Evolutionary conservation across 2,113 vertebrate species (phyloP), one percentile per base, ranked within the genome.

Genomic region (Coreoperca whiteheadi): DNA sequence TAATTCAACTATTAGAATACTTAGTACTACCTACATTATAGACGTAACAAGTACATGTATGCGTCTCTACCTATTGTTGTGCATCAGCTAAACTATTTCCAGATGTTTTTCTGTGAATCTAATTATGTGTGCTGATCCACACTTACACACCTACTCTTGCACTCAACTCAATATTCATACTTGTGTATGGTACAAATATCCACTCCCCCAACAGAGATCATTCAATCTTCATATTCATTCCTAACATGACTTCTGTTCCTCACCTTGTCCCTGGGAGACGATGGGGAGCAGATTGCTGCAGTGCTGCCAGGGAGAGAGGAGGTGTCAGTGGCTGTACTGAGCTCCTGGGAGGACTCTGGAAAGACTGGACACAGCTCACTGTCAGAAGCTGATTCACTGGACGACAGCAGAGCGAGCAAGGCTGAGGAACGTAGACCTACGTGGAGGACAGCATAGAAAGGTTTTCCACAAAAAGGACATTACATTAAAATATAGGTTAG

Each of bases 401-500:
- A 95, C 37, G 96, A 97, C 82, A 98, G 93, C 90, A 98, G 87
- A 66, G 95, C 96, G 23, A 99, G 95, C 85, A 99, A 94, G 67
- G 97, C 96, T n/a, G 95, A 96, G 12, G 96, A 95, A 78, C 97
- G 97, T n/a, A 98, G 94, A 90, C 96, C 98, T 99, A 74, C 0
- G 10, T 28, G n/a, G 74, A 91, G 8, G 78, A 60, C 54, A 67
- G 67, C 74, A 57, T 0, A 2, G 18, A 41, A 25, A 9, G 21
- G 0, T 56, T 60, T 23, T 16, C 11, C 61, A 20, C 28, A 15
- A 16, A 71, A 8, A 46, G 9, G 8, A 30, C 3, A 48, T 61
- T 1, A 16, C 9, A 61, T 25, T 28, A n/a, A 63, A 54, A 71
- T 30, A 51, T 25, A 48, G 10, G 8, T 25, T 20, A 73, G 43